Percentiles rank a stretch among this genome's conserved stretches.
These are phyloP conservation scores for Griposia aprilina DNA, from an alignment of 2,888 invertebrate genomes.

Conservation along the genomic window DNA sequence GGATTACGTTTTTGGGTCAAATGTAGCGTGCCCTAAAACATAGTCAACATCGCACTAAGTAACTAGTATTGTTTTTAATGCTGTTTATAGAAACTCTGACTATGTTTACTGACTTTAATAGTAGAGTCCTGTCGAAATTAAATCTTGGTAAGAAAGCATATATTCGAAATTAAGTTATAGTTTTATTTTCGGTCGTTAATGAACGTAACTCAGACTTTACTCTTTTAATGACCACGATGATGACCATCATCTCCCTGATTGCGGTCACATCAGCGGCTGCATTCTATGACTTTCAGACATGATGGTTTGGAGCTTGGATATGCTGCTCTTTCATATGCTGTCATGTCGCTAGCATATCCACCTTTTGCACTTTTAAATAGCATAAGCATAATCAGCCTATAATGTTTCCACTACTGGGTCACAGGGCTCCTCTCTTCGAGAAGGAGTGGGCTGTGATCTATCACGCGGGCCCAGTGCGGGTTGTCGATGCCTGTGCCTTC, in stretches of 20 bases:
- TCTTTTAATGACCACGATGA: neutral
- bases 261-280: neutral
- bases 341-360: neutral
- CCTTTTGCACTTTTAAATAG: neutral
- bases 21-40: slow-evolving; percentile 32
- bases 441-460: too few species aligned
- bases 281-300: neutral
- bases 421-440: too few species aligned
- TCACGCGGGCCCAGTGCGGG: too few species aligned
- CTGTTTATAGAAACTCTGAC: too few species aligned
- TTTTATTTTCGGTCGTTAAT: neutral
- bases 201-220: neutral
- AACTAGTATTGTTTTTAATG: neutral
- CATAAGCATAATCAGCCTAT: too few species aligned
- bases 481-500: too few species aligned
- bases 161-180: neutral
- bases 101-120: too few species aligned
- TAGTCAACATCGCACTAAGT: neutral
- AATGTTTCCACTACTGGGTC: too few species aligned
- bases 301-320: neutral
- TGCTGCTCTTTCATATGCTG: neutral
- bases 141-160: neutral
- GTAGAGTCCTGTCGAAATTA: neutral
- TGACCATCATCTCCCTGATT: too few species aligned
- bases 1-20: slow-evolving; percentile 78